Conservation (phyloP, 2,113 vertebrate genomes). For the Pyrgilauda ruficollis region DNA sequence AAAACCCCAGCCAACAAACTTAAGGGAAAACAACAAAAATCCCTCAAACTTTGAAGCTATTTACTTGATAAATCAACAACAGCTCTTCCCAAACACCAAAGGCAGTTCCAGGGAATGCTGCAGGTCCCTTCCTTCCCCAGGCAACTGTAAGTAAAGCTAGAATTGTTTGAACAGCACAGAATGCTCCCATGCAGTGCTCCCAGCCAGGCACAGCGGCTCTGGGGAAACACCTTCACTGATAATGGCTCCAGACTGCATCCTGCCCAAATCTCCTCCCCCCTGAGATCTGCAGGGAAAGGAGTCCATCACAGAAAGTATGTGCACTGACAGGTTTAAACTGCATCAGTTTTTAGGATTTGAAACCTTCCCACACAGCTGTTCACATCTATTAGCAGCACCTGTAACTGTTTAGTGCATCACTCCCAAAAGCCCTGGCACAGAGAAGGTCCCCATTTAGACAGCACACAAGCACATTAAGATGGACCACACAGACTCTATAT, state of each 20-base stretch:
- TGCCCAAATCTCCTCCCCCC: not conserved
- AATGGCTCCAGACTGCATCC: not conserved
- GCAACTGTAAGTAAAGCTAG: not conserved
- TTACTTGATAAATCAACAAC: not conserved
- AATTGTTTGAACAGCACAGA: fast-evolving
- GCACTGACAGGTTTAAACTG: not conserved
- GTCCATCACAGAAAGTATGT: not conserved
- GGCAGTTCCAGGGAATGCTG: not conserved
- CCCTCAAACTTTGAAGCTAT: not conserved
- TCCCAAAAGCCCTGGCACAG: not conserved
- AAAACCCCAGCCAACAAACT: not conserved
- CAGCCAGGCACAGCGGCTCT: not conserved
- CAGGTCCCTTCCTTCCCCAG: not conserved
- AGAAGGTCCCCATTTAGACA: fast-evolving
- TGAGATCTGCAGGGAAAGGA: not conserved
- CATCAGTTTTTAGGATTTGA: not conserved
- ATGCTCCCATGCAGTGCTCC: not conserved
- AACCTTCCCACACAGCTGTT: not conserved
- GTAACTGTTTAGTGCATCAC: fast-evolving
- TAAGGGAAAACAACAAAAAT: not conserved
- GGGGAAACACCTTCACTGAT: not conserved
- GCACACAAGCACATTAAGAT: not conserved
- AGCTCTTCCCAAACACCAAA: not conserved
- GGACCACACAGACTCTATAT: not conserved
- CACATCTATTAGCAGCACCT: not conserved